Evolutionary conservation across 1,140 invertebrate species (phyloP), one percentile per base, ranked within the genome.

Genomic region (Drosophila watanabei): DNA sequence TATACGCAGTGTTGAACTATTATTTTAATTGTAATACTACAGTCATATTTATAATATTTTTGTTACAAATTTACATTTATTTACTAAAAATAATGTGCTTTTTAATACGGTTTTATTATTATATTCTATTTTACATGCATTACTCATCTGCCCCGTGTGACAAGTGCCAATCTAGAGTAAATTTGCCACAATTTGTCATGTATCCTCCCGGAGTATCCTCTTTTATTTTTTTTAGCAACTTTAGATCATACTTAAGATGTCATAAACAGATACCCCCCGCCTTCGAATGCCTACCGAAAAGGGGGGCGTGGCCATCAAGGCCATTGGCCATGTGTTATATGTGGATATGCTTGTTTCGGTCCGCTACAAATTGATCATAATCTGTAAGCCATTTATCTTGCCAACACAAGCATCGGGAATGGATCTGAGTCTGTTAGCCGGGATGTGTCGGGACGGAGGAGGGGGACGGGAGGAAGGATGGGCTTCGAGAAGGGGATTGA

Each of bases 361-460:
- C 73, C 75, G 76, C 86, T 90, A 90, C 86, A 90, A 90, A 90
- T 90, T 90, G 86, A 90, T 90, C 86, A 90, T 90, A 90, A 90
- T 90, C 86, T 90, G 86, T 77, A 80, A 64, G 82, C 79, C 79
- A 90, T 90, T 90, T 86, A 82, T 90, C 86, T 90, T 90, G 45
- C 28, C 46, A 56, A 75, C 76, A 66, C 64, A 68, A 39, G 69
- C 58, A 59, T 54, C 52, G 54, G 49, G 59, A 57, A 71, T 70
- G 56, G 65, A 65, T 68, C 58, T 48, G 68, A 70, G 68, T 63
- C 54, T 69, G 65, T 69, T 69, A 69, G 59, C 10, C 28, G 58
- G 57, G 33, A 37, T 16, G 45, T 33, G 4, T 10, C 11, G 10
- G 33, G 33, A 24, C 24, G 24, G 24, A 24, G 9, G 33, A 33